Conservation (phyloP, 1,140 invertebrate genomes). For the Nasonia vitripennis region DNA sequence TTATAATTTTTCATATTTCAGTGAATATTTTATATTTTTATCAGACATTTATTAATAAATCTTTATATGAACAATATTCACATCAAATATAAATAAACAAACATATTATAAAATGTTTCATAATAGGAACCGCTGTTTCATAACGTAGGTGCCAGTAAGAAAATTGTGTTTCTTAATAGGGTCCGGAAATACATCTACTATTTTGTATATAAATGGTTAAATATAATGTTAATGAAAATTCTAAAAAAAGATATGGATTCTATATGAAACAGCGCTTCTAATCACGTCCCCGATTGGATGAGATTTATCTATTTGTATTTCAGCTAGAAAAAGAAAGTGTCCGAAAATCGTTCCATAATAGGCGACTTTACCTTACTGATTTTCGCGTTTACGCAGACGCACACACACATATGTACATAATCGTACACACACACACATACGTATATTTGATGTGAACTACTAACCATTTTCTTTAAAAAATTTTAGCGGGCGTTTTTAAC, state of each 20-base stretch:
- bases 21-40: background rate
- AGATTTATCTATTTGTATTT: background rate
- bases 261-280: background rate
- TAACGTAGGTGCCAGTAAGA: background rate
- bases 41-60: background rate
- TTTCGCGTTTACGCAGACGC: too few relatives aligned
- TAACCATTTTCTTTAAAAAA: too few relatives aligned
- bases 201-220: background rate
- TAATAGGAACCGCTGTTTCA: background rate
- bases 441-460: too few relatives aligned
- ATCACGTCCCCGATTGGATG: background rate
- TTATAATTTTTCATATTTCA: background rate
- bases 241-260: background rate
- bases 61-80: background rate
- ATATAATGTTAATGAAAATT: background rate
- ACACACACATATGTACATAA: too few relatives aligned
- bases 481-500: too few relatives aligned
- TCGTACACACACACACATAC: too few relatives aligned
- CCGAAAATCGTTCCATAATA: constrained; percentile 1
- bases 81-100: background rate
- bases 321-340: constrained; percentile 18
- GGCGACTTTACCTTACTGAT: constrained; percentile 10
- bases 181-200: background rate
- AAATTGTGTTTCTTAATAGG: background rate
- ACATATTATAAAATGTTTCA: background rate